These are phyloP conservation scores for Trichosurus vulpecula DNA, from an alignment of 2,797 vertebrate species.

Conservation along the genomic window DNA sequence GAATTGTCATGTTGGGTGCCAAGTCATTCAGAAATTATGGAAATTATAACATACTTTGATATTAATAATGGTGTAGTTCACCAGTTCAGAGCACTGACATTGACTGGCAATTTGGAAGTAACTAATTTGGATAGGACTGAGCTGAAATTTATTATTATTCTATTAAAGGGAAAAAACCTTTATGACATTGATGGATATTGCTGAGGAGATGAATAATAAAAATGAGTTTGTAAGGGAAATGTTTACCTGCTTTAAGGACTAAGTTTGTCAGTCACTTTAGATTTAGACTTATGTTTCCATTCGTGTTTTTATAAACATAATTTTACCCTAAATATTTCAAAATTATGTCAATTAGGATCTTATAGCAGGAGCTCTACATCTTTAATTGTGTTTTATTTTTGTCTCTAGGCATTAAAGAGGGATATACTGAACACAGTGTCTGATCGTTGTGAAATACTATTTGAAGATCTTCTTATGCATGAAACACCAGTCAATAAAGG, in stretches of 20 bases:
- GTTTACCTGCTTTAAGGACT: background rate
- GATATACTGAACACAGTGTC: conserved; percentile 92
- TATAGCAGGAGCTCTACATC: background rate
- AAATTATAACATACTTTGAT: conserved; percentile 1
- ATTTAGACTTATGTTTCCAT: background rate
- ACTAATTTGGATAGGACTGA: conserved; percentile 31
- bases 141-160: conserved; percentile 50
- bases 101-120: conserved; percentile 26
- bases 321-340: background rate
- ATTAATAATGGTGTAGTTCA: conserved; percentile 22
- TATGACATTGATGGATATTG: background rate
- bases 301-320: background rate
- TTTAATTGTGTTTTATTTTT: conserved; percentile 45
- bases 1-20: conserved; percentile 4
- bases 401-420: conserved; percentile 91
- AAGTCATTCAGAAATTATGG: conserved; percentile 26
- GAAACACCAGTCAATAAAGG: conserved; percentile 84
- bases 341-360: background rate
- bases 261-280: conserved; percentile 14
- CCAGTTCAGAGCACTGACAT: conserved; percentile 14
- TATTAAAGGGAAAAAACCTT: background rate
- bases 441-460: conserved; percentile 92
- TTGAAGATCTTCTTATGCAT: conserved; percentile 91
- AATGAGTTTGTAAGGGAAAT: background rate
- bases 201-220: background rate